Percentiles rank a stretch among this genome's conserved stretches.
These are phyloP conservation scores for Dryoscopus gambensis DNA, from an alignment of 2,113 vertebrate species.

Conservation along the genomic window DNA sequence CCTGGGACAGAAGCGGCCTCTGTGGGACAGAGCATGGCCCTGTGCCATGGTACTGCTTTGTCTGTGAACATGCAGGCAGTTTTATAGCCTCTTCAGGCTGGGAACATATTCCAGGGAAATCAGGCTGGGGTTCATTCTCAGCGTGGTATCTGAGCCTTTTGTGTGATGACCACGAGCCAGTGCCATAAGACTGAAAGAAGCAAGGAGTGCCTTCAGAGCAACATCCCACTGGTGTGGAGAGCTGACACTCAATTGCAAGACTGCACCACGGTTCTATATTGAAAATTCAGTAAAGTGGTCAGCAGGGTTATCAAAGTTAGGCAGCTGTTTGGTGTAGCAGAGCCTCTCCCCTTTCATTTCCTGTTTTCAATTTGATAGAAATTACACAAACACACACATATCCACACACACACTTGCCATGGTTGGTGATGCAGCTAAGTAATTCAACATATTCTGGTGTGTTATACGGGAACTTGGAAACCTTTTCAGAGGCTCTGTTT, in stretches of 20 bases:
- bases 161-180: not conserved
- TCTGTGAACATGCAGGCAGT: not conserved
- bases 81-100: not conserved
- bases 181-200: not conserved
- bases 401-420: not conserved
- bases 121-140: not conserved
- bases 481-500: not conserved
- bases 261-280: not conserved
- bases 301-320: not conserved
- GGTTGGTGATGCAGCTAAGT: not conserved
- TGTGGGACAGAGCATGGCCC: not conserved
- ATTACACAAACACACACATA: not conserved
- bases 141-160: rapidly evolving
- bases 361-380: not conserved
- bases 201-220: rapidly evolving
- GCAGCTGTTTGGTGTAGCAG: not conserved
- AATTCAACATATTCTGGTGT: not conserved
- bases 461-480: not conserved
- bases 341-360: not conserved
- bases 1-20: not conserved
- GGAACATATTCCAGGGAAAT: not conserved
- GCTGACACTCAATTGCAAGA: not conserved
- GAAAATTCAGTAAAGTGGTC: not conserved
- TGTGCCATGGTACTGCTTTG: not conserved
- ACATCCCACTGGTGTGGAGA: not conserved